Evolutionary conservation across 2,888 invertebrate species (phyloP).

Genomic region (Drosophila eohydei): DNA sequence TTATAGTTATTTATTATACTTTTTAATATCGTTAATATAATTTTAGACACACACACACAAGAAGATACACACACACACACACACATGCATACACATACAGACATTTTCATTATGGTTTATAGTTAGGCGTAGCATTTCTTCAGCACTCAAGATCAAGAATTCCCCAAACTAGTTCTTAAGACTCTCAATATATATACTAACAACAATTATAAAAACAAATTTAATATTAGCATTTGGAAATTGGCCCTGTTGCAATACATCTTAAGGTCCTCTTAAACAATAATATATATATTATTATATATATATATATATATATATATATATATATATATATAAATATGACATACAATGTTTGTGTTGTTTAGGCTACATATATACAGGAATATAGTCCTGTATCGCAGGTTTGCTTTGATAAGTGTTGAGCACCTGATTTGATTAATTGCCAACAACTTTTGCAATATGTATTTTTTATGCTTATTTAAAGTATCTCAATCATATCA

Average conservation of each 20-base stretch:
- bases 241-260: slow-evolving; percentile 75
- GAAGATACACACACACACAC: slow-evolving; percentile 8
- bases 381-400: slow-evolving; percentile 8
- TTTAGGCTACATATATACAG: slow-evolving; percentile 22
- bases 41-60: slow-evolving; percentile 47
- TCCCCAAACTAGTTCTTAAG: slow-evolving; percentile 54
- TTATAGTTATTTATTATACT: slow-evolving; percentile 77
- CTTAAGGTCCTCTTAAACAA: slow-evolving; percentile 61
- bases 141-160: slow-evolving; percentile 35
- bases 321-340: slow-evolving; percentile 10
- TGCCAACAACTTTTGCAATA: slow-evolving; percentile 57
- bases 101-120: slow-evolving; percentile 59
- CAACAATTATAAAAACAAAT: slow-evolving; percentile 41
- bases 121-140: slow-evolving; percentile 58
- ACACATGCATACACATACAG: slow-evolving; percentile 2
- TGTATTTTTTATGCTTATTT: slow-evolving; percentile 42
- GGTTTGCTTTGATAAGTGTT: slow-evolving; percentile 9
- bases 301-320: not conserved
- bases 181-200: slow-evolving; percentile 41
- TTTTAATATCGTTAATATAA: slow-evolving; percentile 75
- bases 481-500: slow-evolving; percentile 71
- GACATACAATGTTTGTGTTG: slow-evolving; percentile 33
- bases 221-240: slow-evolving; percentile 71
- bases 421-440: slow-evolving; percentile 37
- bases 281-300: slow-evolving; percentile 1